Conservation (phyloP, 2,113 vertebrate genomes). For the Plotosus lineatus region DNA sequence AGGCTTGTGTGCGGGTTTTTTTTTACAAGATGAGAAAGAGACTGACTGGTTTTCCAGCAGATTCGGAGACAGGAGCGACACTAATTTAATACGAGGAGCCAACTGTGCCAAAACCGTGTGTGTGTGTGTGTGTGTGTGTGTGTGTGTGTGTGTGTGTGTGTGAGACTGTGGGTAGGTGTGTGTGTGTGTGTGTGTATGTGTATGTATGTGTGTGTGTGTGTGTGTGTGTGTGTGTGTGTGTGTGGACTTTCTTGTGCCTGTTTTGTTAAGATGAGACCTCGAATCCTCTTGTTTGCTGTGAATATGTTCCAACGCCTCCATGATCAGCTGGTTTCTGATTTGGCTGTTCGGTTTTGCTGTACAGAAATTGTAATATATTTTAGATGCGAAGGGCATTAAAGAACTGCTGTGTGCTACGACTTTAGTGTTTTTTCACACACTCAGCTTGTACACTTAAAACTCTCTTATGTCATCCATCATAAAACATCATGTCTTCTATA, state of each 20-base stretch:
- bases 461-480: neutral
- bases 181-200: conserved; percentile 26
- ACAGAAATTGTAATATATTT: conserved; percentile 74
- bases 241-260: conserved; percentile 43
- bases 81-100: conserved; percentile 54
- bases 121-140: neutral
- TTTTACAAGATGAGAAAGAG: neutral
- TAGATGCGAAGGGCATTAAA: conserved; percentile 60
- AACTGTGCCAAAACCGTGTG: conserved; percentile 60
- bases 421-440: neutral
- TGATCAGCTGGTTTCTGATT: conserved; percentile 58
- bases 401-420: conserved; percentile 39
- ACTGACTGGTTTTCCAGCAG: conserved; percentile 4
- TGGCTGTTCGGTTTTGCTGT: conserved; percentile 57
- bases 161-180: conserved; percentile 29
- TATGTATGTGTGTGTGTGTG: conserved; percentile 25
- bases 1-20: conserved; percentile 15
- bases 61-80: conserved; percentile 22
- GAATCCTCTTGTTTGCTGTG: conserved; percentile 44
- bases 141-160: conserved; percentile 25
- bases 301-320: conserved; percentile 36
- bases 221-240: conserved; percentile 26
- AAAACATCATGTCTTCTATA: no score
- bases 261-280: conserved; percentile 42
- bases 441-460: neutral